Evolutionary conservation across 1,140 invertebrate species (phyloP).

Genomic region (Procambarus clarkii): DNA sequence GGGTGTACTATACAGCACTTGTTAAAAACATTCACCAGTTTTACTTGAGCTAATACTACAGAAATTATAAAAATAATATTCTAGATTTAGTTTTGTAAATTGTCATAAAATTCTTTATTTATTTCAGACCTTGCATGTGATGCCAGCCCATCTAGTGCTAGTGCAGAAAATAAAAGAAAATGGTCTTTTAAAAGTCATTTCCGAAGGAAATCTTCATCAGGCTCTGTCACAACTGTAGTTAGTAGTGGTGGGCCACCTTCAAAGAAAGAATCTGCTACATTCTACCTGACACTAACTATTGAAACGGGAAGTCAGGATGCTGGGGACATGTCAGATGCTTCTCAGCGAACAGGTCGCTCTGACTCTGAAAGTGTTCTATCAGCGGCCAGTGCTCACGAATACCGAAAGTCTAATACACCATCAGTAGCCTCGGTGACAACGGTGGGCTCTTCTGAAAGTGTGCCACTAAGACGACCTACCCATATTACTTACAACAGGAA

Average conservation of each 20-base stretch:
- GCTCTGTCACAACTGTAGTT: slow-evolving; percentile 35
- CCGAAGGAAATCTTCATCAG: slow-evolving; percentile 51
- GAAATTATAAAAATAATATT: no score
- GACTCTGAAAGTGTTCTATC: slow-evolving; percentile 57
- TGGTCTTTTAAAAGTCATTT: slow-evolving; percentile 72
- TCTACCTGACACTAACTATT: slow-evolving; percentile 71
- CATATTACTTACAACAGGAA: slow-evolving; percentile 34
- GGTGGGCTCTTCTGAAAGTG: slow-evolving; percentile 20
- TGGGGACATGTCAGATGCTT: slow-evolving; percentile 57
- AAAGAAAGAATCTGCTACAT: slow-evolving; percentile 71
- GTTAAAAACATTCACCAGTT: no score
- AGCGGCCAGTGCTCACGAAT: slow-evolving; percentile 17
- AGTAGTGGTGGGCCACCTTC: slow-evolving; percentile 26
- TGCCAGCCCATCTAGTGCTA: slow-evolving; percentile 64
- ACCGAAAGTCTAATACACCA: slow-evolving; percentile 50
- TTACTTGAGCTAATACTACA: no score
- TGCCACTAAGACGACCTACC: slow-evolving; percentile 23
- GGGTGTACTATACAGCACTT: no score
- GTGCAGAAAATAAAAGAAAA: slow-evolving; percentile 72
- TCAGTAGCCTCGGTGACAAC: slow-evolving; percentile 50
- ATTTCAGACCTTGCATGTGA: slow-evolving; percentile 67
- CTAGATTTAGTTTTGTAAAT: no score
- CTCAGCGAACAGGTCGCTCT: slow-evolving; percentile 54
- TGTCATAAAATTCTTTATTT: background rate
- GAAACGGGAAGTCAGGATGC: slow-evolving; percentile 66